Evolutionary conservation across 2,797 vertebrate genomes (phyloP).

Genomic region (Hylomyscus alleni): DNA sequence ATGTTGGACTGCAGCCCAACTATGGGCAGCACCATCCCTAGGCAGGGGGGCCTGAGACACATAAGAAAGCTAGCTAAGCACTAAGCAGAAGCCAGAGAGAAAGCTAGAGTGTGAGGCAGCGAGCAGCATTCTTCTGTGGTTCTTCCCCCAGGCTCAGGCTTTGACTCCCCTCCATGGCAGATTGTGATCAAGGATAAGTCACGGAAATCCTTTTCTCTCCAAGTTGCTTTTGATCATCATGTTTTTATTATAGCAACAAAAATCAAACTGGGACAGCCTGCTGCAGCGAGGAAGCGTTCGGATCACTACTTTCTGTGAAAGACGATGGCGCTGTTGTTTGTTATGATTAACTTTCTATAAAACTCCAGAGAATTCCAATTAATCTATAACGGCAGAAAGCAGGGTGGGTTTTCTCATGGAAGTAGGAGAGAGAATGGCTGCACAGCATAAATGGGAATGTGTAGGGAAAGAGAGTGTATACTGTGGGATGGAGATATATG

Average conservation of each 20-base stretch:
- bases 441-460: rapidly evolving
- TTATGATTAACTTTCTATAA: neutral
- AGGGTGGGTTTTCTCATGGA: rapidly evolving
- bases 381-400: neutral
- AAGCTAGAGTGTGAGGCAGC: neutral
- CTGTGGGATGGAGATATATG: rapidly evolving
- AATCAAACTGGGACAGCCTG: neutral
- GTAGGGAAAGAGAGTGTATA: neutral
- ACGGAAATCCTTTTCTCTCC: neutral
- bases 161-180: neutral
- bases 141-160: neutral
- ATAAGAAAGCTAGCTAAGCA: neutral
- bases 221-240: neutral
- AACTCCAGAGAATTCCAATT: slow-evolving; percentile 12
- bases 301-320: neutral
- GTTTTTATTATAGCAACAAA: neutral
- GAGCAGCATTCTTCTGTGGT: neutral
- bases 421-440: too few relatives aligned
- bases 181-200: neutral
- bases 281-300: neutral
- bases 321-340: neutral
- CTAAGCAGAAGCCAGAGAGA: neutral
- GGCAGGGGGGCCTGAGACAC: neutral
- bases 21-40: neutral
- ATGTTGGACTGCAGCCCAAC: too few relatives aligned